These are phyloP conservation scores for Vulpes vulpes DNA, from an alignment of 2,113 vertebrate species.

Conservation along the genomic window DNA sequence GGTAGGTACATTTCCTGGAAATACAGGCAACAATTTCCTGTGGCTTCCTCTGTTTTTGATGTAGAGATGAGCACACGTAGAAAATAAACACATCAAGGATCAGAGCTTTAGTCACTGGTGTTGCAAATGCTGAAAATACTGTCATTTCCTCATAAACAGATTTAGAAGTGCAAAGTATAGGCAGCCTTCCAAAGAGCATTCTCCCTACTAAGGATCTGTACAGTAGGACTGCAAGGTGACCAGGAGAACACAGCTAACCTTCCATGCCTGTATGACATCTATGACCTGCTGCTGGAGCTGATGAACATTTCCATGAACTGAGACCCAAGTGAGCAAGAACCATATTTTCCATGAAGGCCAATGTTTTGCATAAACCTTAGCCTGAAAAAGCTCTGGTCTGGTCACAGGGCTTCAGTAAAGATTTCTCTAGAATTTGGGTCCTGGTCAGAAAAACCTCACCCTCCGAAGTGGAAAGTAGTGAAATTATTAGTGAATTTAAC, in stretches of 20 bases:
- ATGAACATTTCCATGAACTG: slow-evolving; percentile 46
- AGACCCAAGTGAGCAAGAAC: slow-evolving; percentile 50
- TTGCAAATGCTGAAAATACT: slow-evolving; percentile 60
- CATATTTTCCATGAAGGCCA: slow-evolving; percentile 64
- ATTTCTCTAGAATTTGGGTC: slow-evolving; percentile 71
- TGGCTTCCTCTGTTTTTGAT: slow-evolving; percentile 83
- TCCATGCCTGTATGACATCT: not conserved
- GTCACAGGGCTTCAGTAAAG: slow-evolving; percentile 45
- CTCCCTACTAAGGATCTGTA: not conserved
- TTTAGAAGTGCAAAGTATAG: slow-evolving; percentile 11
- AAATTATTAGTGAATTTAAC: slow-evolving; percentile 59
- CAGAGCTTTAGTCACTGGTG: slow-evolving; percentile 42
- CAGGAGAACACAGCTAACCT: not conserved
- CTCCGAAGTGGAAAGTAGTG: slow-evolving; percentile 62
- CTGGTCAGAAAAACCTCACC: slow-evolving; percentile 61
- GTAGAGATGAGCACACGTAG: slow-evolving; percentile 75
- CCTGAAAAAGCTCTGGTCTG: slow-evolving; percentile 56
- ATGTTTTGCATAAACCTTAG: slow-evolving; percentile 69
- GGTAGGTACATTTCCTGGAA: slow-evolving; percentile 81
- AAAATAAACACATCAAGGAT: slow-evolving; percentile 79
- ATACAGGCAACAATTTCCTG: slow-evolving; percentile 82
- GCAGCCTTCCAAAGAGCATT: not conserved
- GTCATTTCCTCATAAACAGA: slow-evolving; percentile 71
- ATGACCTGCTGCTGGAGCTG: not conserved
- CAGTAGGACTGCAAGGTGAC: not conserved